Percentiles rank a stretch among this genome's conserved stretches.
Evolutionary conservation across 2,797 vertebrate genomes (phyloP).

Genomic region (Acipenser ruthenus): DNA sequence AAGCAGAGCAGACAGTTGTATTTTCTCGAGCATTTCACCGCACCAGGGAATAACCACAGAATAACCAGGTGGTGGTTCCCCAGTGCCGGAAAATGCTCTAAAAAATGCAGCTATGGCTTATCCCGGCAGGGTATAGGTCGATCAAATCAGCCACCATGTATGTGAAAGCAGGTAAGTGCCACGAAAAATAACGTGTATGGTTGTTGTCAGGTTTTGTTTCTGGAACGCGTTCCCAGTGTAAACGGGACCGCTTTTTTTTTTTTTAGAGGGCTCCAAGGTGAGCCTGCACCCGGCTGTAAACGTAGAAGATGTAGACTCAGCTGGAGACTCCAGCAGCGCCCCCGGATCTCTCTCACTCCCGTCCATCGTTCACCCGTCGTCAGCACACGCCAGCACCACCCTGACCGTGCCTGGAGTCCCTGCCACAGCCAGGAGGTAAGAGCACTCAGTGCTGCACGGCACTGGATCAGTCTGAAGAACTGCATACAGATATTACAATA

Average conservation of each 20-base stretch:
- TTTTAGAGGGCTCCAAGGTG: slow-evolving; percentile 46
- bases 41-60: no score
- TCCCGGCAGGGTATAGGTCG: no score
- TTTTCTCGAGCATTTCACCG: no score
- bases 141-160: no score
- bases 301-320: slow-evolving; percentile 64
- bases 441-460: neutral
- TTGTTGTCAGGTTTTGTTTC: neutral
- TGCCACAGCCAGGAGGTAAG: slow-evolving; percentile 64
- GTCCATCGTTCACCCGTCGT: slow-evolving; percentile 32
- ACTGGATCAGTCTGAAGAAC: neutral
- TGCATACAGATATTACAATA: slow-evolving; percentile 3
- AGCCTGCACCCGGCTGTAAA: slow-evolving; percentile 60
- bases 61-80: no score
- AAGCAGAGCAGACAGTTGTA: no score
- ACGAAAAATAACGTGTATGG: no score
- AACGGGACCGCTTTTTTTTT: slow-evolving; percentile 1
- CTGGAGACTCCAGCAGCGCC: slow-evolving; percentile 23
- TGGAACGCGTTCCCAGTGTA: neutral
- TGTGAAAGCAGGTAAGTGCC: no score
- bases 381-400: slow-evolving; percentile 43
- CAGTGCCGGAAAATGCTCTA: no score
- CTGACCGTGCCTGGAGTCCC: slow-evolving; percentile 61
- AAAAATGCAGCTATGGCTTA: no score
- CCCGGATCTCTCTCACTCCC: slow-evolving; percentile 17